These are phyloP conservation scores for Equus przewalskii DNA, from an alignment of 2,113 vertebrate species.

Conservation along the genomic window DNA sequence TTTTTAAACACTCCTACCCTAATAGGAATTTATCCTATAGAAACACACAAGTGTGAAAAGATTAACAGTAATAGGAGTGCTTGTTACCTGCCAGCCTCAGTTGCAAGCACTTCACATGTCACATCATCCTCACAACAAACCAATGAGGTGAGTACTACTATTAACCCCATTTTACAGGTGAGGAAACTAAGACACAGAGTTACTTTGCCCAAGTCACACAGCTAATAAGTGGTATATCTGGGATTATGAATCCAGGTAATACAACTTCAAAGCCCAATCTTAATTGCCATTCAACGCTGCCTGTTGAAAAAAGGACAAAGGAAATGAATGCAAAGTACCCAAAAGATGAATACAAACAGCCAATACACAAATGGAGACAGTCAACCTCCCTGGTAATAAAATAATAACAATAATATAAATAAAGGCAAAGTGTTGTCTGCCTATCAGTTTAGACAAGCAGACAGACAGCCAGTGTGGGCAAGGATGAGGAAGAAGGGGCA, in stretches of 20 bases:
- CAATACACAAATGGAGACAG: slow-evolving; percentile 7
- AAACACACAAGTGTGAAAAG: not conserved
- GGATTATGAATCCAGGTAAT: slow-evolving; percentile 14
- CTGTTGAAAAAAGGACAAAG: not conserved
- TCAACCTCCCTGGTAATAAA: not conserved
- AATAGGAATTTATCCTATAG: slow-evolving; percentile 16
- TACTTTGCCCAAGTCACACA: not conserved
- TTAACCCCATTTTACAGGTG: not conserved
- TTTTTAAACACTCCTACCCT: slow-evolving; percentile 17
- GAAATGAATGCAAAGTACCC: not conserved
- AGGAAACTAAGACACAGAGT: not conserved
- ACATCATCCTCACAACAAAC: not conserved
- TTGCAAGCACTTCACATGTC: not conserved
- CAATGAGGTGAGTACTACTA: not conserved
- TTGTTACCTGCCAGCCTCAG: not conserved
- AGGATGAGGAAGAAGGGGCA: not conserved
- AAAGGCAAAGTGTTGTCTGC: not conserved
- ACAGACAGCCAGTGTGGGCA: not conserved
- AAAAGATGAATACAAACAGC: not conserved
- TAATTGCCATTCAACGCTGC: not conserved
- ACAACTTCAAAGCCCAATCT: not conserved
- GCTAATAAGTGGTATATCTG: not conserved
- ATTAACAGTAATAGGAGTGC: not conserved
- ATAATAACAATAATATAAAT: not conserved
- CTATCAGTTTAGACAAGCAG: not conserved